phyloP scores from a whole-genome alignment of 92 coral and sea anemone genomes.

The Epizoanthus fatuus region DNA sequence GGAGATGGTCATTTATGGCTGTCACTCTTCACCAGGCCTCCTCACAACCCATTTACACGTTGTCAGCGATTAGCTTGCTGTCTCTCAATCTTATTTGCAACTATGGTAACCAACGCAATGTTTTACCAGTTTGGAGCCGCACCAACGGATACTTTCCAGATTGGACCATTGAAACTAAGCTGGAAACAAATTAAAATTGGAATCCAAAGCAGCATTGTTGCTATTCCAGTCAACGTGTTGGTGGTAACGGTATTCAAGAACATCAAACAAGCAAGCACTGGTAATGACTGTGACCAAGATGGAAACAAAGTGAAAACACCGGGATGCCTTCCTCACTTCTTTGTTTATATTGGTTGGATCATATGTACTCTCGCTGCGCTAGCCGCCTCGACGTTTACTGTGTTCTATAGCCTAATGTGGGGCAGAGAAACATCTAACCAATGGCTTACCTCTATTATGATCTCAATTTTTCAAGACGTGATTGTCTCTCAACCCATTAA shows the following conservation, averaged over 20 bases:
- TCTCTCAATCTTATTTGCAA: conserved; percentile 80
- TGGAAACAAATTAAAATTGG: conserved; percentile 88
- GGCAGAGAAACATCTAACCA: conserved; percentile 79
- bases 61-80: conserved; percentile 93
- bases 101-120: conserved; percentile 92
- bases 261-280: conserved; percentile 59
- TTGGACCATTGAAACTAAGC: conserved; percentile 84
- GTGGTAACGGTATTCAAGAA: conserved; percentile 78
- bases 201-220: conserved; percentile 84
- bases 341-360: conserved; percentile 82
- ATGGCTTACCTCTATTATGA: conserved; percentile 84
- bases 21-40: conserved; percentile 90
- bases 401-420: conserved; percentile 90
- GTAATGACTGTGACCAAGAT: conserved; percentile 16
- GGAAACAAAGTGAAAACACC: conserved; percentile 43
- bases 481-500: conserved; percentile 80
- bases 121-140: conserved; percentile 78
- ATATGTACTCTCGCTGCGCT: conserved; percentile 73
- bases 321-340: conserved; percentile 82
- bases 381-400: conserved; percentile 79
- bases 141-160: conserved; percentile 68
- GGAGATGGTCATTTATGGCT: conserved; percentile 92
- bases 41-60: conserved; percentile 84
- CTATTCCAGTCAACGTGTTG: conserved; percentile 84
- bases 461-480: conserved; percentile 84